Conservation (phyloP, 1,140 invertebrate species). For the Monochamus saltuarius region DNA sequence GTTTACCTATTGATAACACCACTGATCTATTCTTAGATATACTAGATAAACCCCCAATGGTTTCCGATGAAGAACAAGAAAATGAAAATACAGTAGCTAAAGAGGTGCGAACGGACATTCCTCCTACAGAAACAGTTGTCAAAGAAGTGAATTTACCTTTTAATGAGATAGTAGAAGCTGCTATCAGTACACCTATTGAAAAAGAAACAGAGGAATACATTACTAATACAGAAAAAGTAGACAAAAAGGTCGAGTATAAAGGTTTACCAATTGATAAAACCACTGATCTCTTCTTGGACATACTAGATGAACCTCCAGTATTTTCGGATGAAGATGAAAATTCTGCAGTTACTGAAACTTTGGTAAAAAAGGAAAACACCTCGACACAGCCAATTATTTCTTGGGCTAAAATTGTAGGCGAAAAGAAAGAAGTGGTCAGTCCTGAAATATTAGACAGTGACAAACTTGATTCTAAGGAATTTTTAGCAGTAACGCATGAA, state of each 20-base stretch:
- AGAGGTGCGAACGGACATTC: neutral
- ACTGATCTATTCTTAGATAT: constrained; percentile 56
- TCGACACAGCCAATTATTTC: too few species aligned
- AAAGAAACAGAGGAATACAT: neutral
- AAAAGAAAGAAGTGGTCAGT: too few species aligned
- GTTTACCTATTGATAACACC: constrained; percentile 54
- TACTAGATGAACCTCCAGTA: constrained; percentile 57
- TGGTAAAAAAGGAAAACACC: constrained; percentile 20
- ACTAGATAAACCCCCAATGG: neutral
- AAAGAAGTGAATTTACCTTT: neutral
- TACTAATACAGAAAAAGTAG: neutral
- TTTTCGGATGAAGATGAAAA: constrained; percentile 37
- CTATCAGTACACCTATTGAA: neutral
- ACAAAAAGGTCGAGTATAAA: constrained; percentile 42
- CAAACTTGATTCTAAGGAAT: neutral
- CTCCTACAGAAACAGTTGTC: neutral
- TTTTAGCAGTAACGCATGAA: neutral
- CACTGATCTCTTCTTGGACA: constrained; percentile 51
- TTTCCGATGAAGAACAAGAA: neutral
- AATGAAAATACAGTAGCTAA: neutral
- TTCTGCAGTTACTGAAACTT: constrained; percentile 39
- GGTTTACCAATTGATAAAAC: constrained; percentile 54
- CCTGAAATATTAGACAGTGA: neutral
- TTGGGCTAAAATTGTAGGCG: too few species aligned
- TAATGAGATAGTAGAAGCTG: neutral